Conservation (phyloP, 2,888 invertebrate genomes). For the Peribatodes rhomboidaria region DNA sequence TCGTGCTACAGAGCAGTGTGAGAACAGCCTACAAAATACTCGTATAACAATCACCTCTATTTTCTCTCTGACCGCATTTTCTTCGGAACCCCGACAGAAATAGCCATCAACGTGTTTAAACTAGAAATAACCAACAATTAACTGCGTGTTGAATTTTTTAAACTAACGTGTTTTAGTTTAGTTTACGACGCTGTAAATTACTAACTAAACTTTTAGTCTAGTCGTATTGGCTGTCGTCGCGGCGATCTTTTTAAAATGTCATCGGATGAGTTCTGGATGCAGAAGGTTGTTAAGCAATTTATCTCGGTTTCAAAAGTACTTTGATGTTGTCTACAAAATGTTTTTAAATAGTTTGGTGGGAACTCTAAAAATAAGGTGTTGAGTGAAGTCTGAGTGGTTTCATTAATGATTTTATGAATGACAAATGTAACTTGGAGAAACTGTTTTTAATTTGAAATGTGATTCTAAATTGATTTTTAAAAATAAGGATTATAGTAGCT, state of each 20-base stretch:
- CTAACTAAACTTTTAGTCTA: slow-evolving; percentile 11
- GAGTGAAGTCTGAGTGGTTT: neutral
- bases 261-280: neutral
- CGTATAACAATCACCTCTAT: slow-evolving; percentile 14
- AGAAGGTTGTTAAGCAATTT: slow-evolving; percentile 4
- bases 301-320: neutral
- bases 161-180: slow-evolving; percentile 2
- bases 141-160: slow-evolving; percentile 10
- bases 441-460: no score
- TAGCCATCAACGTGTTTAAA: slow-evolving; percentile 14
- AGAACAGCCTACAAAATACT: slow-evolving; percentile 2
- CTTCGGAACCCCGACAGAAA: slow-evolving; percentile 4
- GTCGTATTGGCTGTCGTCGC: slow-evolving; percentile 8
- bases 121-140: slow-evolving; percentile 23
- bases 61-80: slow-evolving; percentile 17
- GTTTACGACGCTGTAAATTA: slow-evolving; percentile 9
- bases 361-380: neutral
- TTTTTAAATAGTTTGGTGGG: no score
- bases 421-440: no score
- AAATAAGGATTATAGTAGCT: no score
- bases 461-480: no score
- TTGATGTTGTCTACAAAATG: no score
- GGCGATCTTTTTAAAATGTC: slow-evolving; percentile 16
- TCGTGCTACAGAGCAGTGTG: no score
- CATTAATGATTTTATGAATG: neutral